Base-by-base conservation (phyloP, 2,113 vertebrate genomes). In the Tiliqua scincoides region DNA sequence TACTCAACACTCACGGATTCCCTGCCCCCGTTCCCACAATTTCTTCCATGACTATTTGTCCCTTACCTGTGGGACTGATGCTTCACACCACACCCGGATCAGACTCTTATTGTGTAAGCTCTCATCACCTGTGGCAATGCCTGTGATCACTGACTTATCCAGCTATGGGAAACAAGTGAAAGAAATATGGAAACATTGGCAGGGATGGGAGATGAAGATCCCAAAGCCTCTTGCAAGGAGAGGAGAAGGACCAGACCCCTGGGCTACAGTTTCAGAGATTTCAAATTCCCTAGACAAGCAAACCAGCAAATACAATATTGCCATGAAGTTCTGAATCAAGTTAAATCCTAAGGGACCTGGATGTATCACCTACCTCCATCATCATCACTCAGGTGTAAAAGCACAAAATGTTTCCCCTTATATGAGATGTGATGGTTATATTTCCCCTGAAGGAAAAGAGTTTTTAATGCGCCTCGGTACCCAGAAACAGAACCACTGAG, bases 101-200 rank as follows among this genome's bases (percentile, higher is more conserved):
- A 99, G 97, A 84, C 98, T 99, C 85, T 96, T 96, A 95, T 99
- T 99, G 93, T 97, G 96, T 94, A 98, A 91, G 89, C 95, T 96
- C 90, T 98, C 97, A 0, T 98, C 96, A 11, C 98, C 98, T 1
- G 93, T 94, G 3, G 98, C 98, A 0, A 99, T 97, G 85, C 95
- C 97, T 0, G 96, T 98, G 95, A 99, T 98, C 87, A 99, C 97
- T 0, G 97, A 97, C 87, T 98, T 97, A 95, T 99, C 98, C 87
- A 99, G 94, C 98, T 99, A 90, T 68, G 91, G 79, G 37, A 20
- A 3, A 7, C 0, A 9, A 52, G 86, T 71, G 63, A 79, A 61
- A 8, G 0, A 12, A n/a, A 95, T 95, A 94, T 97, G 96, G 81
- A 96, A 61, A 32, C 11, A 6, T n/a, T 79, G 68, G 14, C 68